phyloP scores from a whole-genome alignment of 2,888 invertebrate genomes.

The Polydrusus pterygomalis region DNA sequence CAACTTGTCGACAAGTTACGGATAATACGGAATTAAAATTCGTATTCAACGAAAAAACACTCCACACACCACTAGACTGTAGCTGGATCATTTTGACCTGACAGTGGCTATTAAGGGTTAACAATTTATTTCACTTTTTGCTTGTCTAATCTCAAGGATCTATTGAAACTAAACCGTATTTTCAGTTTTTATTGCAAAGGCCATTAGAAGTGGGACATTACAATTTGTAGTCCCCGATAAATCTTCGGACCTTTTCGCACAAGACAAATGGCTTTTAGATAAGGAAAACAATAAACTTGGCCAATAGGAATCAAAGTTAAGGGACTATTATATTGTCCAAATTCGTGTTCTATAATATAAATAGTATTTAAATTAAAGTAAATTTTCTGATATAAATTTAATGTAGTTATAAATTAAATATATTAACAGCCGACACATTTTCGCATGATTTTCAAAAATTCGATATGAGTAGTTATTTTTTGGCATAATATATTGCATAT shows the following conservation, averaged over 20 bases:
- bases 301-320: slow-evolving; percentile 6
- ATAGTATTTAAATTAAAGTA: not conserved
- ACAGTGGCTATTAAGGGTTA: not conserved
- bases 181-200: not conserved
- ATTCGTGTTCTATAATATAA: not conserved
- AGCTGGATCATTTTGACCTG: too few species aligned
- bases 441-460: too few species aligned
- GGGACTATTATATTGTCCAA: not conserved
- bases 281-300: slow-evolving; percentile 22
- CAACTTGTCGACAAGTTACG: too few species aligned
- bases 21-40: too few species aligned
- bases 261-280: slow-evolving; percentile 21
- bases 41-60: too few species aligned
- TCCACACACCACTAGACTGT: too few species aligned
- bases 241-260: slow-evolving; percentile 6
- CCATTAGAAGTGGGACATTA: slow-evolving; percentile 15
- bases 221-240: slow-evolving; percentile 12
- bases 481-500: too few species aligned
- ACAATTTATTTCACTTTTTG: not conserved
- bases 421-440: too few species aligned
- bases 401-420: too few species aligned
- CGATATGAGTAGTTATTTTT: too few species aligned
- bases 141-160: not conserved
- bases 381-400: not conserved
- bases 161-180: slow-evolving; percentile 1